These are phyloP conservation scores for Sciurus carolinensis DNA, from an alignment of 2,797 vertebrate genomes.

Conservation along the genomic window DNA sequence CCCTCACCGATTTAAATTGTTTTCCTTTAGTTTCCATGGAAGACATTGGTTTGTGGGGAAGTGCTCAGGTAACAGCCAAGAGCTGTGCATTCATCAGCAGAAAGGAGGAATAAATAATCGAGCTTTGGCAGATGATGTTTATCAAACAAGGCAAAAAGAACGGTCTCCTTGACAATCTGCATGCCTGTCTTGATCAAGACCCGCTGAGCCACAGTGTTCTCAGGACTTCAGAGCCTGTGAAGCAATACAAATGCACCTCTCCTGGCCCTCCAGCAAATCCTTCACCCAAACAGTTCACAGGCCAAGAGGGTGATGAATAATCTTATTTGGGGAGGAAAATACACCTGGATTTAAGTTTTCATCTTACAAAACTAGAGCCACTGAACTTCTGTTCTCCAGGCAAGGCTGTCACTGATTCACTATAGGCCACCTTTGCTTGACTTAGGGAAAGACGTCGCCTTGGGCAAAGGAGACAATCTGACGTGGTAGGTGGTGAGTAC, in stretches of 20 bases:
- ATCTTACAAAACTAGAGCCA: not conserved
- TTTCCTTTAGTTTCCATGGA: not conserved
- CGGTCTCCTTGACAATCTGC: not conserved
- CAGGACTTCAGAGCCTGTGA: not conserved
- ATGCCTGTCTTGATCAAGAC: not conserved
- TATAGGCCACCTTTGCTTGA: not conserved
- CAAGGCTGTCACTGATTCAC: not conserved
- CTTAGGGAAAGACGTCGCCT: not conserved
- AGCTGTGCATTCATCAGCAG: not conserved
- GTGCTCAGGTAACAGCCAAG: not conserved
- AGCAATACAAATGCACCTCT: not conserved
- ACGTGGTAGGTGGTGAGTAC: not conserved
- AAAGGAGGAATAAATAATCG: not conserved
- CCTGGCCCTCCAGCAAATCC: not conserved
- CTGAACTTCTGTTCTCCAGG: not conserved
- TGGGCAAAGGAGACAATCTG: not conserved
- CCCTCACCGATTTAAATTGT: not conserved
- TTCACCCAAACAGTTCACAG: not conserved
- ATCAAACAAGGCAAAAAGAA: constrained; percentile 8
- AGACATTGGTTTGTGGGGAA: not conserved
- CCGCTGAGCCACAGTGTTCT: not conserved
- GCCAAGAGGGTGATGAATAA: not conserved
- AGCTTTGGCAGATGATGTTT: not conserved
- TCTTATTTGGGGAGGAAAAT: not conserved
- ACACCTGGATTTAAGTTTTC: not conserved